Conservation (phyloP, 2,888 invertebrate species). For the Bellardia bayeri region DNA sequence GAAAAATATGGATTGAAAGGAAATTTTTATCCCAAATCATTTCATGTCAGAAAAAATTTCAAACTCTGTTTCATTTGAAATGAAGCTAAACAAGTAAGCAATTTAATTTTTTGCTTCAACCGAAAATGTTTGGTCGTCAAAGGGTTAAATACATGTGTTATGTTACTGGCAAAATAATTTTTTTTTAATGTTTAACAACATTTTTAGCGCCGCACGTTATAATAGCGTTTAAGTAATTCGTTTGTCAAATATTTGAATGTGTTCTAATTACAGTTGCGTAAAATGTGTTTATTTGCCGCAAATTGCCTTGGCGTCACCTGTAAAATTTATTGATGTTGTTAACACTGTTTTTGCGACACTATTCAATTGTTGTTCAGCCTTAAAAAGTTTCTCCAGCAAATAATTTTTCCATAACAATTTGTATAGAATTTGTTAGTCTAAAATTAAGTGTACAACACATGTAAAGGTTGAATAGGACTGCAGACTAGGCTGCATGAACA, state of each 20-base stretch:
- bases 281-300: constrained; percentile 32
- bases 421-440: constrained; percentile 43
- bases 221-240: too few relatives aligned
- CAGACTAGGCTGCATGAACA: not conserved
- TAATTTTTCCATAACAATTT: constrained; percentile 49
- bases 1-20: too few relatives aligned
- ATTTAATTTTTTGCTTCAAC: too few relatives aligned
- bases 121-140: too few relatives aligned
- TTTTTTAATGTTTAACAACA: too few relatives aligned
- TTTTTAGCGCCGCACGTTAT: too few relatives aligned
- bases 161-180: too few relatives aligned
- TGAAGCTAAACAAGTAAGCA: too few relatives aligned
- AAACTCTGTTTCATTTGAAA: too few relatives aligned
- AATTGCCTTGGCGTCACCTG: constrained; percentile 56
- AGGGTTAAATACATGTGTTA: too few relatives aligned
- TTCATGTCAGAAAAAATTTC: too few relatives aligned
- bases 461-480: constrained; percentile 22
- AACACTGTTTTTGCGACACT: constrained; percentile 47
- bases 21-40: too few relatives aligned
- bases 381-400: constrained; percentile 22
- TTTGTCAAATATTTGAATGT: constrained; percentile 6
- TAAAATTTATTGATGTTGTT: constrained; percentile 44
- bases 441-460: not conserved
- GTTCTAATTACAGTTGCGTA: not conserved
- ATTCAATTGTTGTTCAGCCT: constrained; percentile 9